Conservation (phyloP, 2,888 invertebrate genomes). For the Ditylenchus weischeri region DNA sequence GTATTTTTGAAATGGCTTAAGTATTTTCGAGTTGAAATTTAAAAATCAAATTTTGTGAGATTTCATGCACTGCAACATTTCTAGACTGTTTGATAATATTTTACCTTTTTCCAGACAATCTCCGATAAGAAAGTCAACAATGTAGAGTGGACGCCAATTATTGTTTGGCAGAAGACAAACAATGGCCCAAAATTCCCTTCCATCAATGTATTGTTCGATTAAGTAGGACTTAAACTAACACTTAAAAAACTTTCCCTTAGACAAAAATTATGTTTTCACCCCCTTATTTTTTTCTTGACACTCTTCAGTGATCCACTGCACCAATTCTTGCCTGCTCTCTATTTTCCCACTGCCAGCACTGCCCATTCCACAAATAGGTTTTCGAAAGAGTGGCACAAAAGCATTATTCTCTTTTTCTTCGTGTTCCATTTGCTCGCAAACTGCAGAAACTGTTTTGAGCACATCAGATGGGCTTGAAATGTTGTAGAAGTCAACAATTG, state of each 20-base stretch:
- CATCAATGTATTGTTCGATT: slow-evolving; percentile 25
- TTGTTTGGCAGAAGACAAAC: slow-evolving; percentile 23
- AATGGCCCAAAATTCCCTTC: slow-evolving; percentile 28
- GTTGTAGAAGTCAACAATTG: slow-evolving; percentile 19
- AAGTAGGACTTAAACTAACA: slow-evolving; percentile 21
- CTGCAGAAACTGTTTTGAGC: slow-evolving; percentile 22
- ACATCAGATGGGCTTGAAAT: slow-evolving; percentile 8
- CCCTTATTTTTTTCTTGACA: background rate
- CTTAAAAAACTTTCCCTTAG: background rate
- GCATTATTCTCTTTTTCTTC: too few relatives aligned
- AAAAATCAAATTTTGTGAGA: too few relatives aligned
- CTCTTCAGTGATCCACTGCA: slow-evolving; percentile 18
- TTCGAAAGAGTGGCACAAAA: slow-evolving; percentile 26
- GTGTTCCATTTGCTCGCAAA: background rate
- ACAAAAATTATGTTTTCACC: background rate
- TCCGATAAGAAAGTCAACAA: slow-evolving; percentile 18
- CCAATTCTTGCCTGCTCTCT: slow-evolving; percentile 13
- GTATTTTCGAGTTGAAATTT: too few relatives aligned
- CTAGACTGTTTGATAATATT: background rate
- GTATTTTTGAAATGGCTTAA: too few relatives aligned
- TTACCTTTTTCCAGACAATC: slow-evolving; percentile 23
- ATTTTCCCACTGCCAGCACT: slow-evolving; percentile 29
- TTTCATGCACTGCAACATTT: too few relatives aligned
- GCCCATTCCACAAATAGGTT: slow-evolving; percentile 28
- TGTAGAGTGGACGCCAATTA: slow-evolving; percentile 17